These are phyloP conservation scores for Apodemus sylvaticus DNA, from an alignment of 2,113 vertebrate genomes.

Conservation along the genomic window DNA sequence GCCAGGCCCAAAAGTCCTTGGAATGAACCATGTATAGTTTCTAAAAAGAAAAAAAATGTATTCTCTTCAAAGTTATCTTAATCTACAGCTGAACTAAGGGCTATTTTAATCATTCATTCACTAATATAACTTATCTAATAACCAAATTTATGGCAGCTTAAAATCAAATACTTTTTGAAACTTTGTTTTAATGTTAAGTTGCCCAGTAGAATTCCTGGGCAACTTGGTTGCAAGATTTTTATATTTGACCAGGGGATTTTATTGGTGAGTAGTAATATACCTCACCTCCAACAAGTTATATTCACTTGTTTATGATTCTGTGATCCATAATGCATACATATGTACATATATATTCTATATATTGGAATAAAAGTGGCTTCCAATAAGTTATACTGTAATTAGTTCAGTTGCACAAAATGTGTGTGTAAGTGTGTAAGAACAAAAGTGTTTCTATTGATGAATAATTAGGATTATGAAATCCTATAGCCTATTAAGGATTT, in stretches of 20 bases:
- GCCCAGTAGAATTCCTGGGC: background rate
- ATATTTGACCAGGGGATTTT: background rate
- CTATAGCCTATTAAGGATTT: background rate
- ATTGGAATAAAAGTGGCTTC: too few relatives aligned
- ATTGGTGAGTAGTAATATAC: conserved; percentile 3
- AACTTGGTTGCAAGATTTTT: background rate
- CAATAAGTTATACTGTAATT: too few relatives aligned
- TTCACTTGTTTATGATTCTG: conserved; percentile 1
- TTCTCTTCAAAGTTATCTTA: background rate
- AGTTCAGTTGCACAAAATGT: too few relatives aligned
- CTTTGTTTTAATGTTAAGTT: background rate
- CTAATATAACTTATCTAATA: background rate
- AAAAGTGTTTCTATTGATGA: conserved; percentile 24
- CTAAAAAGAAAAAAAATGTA: background rate
- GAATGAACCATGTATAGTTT: background rate
- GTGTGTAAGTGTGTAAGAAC: too few relatives aligned
- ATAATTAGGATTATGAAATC: background rate
- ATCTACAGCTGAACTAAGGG: background rate
- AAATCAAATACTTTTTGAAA: background rate
- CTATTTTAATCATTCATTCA: background rate
- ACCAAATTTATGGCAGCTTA: background rate
- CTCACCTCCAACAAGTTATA: background rate
- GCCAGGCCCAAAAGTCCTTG: background rate
- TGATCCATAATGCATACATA: too few relatives aligned
- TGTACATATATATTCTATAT: too few relatives aligned